Conservation (phyloP, 2,113 vertebrate genomes). For the Hemiscyllium ocellatum region DNA sequence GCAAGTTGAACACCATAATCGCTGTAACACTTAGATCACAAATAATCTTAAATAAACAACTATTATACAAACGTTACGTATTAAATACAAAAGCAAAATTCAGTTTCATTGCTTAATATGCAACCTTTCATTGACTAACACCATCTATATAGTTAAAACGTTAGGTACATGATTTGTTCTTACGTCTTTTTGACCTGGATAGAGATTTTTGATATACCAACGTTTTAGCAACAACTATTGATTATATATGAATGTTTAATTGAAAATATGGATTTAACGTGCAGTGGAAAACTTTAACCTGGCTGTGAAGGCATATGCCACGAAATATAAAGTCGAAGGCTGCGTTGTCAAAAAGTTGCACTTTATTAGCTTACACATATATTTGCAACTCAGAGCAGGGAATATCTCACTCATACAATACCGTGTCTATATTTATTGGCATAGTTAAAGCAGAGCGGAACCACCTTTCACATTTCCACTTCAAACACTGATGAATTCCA, state of each 20-base stretch:
- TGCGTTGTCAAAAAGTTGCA: neutral
- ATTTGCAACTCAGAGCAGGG: neutral
- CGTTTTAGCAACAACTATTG: neutral
- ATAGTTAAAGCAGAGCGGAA: slow-evolving; percentile 2
- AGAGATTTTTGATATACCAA: neutral
- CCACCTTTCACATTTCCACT: neutral
- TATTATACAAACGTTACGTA: neutral
- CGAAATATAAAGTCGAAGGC: neutral
- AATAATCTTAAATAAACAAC: neutral
- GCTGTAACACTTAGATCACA: neutral
- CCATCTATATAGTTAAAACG: neutral
- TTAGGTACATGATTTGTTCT: neutral
- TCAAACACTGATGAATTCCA: neutral
- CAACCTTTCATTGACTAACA: neutral
- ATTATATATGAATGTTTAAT: neutral
- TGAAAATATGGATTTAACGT: neutral
- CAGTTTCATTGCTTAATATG: neutral
- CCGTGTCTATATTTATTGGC: neutral
- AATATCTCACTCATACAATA: neutral
- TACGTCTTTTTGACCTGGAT: neutral
- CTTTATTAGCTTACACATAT: neutral
- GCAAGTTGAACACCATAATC: neutral
- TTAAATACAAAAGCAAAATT: neutral
- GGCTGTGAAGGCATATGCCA: neutral
- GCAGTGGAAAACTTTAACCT: neutral